Evolutionary conservation across 2,797 vertebrate species (phyloP).

Genomic region (Decapterus maruadsi): DNA sequence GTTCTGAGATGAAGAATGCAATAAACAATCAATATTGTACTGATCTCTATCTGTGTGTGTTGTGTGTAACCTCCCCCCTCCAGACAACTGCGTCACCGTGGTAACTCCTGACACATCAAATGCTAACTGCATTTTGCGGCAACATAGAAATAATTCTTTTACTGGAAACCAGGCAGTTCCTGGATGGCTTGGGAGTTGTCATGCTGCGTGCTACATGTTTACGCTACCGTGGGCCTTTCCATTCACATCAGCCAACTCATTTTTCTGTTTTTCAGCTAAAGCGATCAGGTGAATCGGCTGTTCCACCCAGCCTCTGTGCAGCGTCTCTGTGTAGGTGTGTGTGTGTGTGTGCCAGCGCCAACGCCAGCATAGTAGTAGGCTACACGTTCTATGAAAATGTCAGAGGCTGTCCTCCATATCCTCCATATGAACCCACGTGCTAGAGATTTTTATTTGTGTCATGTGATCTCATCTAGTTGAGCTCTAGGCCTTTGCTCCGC

Average conservation of each 20-base stretch:
- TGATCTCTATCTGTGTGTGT: slow-evolving; percentile 6
- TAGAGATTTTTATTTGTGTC: slow-evolving; percentile 30
- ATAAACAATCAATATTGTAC: slow-evolving; percentile 2
- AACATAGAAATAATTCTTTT: slow-evolving; percentile 52
- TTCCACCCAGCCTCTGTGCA: slow-evolving; percentile 24
- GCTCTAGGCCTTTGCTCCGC: slow-evolving; percentile 38
- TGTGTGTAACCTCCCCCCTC: background rate
- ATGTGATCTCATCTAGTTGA: slow-evolving; percentile 51
- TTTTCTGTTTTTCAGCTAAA: slow-evolving; percentile 68
- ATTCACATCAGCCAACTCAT: slow-evolving; percentile 62
- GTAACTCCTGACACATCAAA: slow-evolving; percentile 37
- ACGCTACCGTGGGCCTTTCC: slow-evolving; percentile 61
- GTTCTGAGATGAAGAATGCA: background rate
- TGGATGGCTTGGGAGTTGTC: slow-evolving; percentile 50
- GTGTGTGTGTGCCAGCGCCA: background rate
- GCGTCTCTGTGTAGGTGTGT: background rate
- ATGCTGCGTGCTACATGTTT: slow-evolving; percentile 47
- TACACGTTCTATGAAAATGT: slow-evolving; percentile 13
- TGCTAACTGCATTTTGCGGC: slow-evolving; percentile 16
- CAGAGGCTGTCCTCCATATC: slow-evolving; percentile 1
- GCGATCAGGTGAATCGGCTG: slow-evolving; percentile 62
- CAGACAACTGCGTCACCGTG: background rate
- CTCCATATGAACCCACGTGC: slow-evolving; percentile 2
- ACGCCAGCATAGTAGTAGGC: background rate
- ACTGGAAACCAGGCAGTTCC: slow-evolving; percentile 61